phyloP scores from a whole-genome alignment of 1,140 invertebrate genomes.

The Drosophila lowei region DNA sequence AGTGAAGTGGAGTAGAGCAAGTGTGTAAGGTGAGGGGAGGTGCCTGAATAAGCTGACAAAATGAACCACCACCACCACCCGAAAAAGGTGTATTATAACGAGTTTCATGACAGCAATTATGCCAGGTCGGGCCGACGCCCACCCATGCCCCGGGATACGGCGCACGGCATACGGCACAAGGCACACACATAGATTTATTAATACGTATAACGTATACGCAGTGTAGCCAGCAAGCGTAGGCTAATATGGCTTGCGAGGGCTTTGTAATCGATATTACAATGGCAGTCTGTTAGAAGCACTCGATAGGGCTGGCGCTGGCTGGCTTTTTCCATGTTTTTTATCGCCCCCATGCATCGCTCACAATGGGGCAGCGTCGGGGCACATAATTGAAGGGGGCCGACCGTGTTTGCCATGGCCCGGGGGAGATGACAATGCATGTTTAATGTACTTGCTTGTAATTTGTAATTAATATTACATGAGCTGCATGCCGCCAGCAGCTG shows the following conservation, averaged over 20 bases:
- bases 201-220: conserved; percentile 48
- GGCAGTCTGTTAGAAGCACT: conserved; percentile 59
- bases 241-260: conserved; percentile 60
- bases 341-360: conserved; percentile 52
- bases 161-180: no score
- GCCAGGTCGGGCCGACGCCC: conserved; percentile 24
- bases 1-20: conserved; percentile 18
- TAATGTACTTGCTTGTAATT: conserved; percentile 44
- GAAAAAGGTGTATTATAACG: conserved; percentile 61
- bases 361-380: conserved; percentile 35
- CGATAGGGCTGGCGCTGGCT: conserved; percentile 27
- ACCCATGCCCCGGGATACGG: neutral
- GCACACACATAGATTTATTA: conserved; percentile 30
- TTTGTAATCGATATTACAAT: conserved; percentile 79
- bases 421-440: conserved; percentile 54
- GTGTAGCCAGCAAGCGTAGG: conserved; percentile 33
- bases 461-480: conserved; percentile 49
- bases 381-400: conserved; percentile 1
- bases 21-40: no score
- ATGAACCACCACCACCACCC: conserved; percentile 16
- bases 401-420: conserved; percentile 36
- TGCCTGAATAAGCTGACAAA: conserved; percentile 36
- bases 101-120: conserved; percentile 77
- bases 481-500: conserved; percentile 19
- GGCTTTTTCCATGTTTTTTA: conserved; percentile 44